Percentiles rank a stretch among this genome's conserved stretches.
Conservation (phyloP, 1,140 invertebrate species). For the Drosophila saltans region DNA sequence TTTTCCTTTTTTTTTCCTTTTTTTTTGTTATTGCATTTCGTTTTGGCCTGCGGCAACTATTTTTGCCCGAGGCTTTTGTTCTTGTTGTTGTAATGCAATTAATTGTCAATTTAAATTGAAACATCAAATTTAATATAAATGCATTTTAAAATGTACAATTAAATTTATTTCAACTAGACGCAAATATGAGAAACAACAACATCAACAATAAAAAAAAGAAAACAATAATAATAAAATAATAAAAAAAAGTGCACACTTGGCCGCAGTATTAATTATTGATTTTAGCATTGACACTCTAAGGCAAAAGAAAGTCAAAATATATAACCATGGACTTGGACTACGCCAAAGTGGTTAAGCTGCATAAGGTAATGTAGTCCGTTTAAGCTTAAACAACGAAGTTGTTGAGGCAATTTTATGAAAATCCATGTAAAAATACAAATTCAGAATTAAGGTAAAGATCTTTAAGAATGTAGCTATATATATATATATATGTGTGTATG, state of each 20-base stretch:
- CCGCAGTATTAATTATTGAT: slow-evolving; percentile 74
- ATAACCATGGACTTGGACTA: too few relatives aligned
- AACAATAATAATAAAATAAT: too few relatives aligned
- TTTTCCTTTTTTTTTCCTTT: slow-evolving; percentile 16
- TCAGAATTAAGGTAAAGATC: too few relatives aligned
- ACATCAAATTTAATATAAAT: slow-evolving; percentile 78
- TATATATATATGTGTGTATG: too few relatives aligned
- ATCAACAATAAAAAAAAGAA: slow-evolving; percentile 7
- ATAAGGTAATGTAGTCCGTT: too few relatives aligned
- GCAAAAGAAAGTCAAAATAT: neutral
- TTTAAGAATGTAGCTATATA: too few relatives aligned
- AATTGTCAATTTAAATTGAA: slow-evolving; percentile 78
- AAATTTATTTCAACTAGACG: slow-evolving; percentile 67
- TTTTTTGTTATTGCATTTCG: slow-evolving; percentile 11
- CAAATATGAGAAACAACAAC: slow-evolving; percentile 35
- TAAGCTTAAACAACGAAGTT: too few relatives aligned
- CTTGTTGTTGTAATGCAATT: slow-evolving; percentile 73
- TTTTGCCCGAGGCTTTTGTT: slow-evolving; percentile 15
- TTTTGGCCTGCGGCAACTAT: slow-evolving; percentile 12
- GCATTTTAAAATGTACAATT: slow-evolving; percentile 74
- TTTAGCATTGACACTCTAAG: slow-evolving; percentile 50
- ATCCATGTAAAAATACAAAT: too few relatives aligned
- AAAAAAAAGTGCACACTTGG: slow-evolving; percentile 29
- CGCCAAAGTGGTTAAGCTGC: too few relatives aligned
- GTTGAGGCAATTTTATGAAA: too few relatives aligned